phyloP scores from a whole-genome alignment of 2,113 vertebrate species.

The Microtus pennsylvanicus region DNA sequence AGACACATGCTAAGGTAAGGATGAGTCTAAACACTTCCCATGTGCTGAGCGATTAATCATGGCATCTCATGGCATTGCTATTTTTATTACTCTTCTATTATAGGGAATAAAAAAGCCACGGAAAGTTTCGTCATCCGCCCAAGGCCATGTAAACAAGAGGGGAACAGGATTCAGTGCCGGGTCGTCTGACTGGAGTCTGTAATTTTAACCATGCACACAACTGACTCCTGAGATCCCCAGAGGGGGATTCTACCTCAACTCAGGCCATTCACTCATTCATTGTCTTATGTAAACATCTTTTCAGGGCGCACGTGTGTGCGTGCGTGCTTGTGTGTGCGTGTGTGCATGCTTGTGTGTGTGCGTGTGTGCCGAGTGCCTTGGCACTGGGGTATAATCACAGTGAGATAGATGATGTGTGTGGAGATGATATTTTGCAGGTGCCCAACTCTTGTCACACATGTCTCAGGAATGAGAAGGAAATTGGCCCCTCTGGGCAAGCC shows the following conservation, averaged over 20 bases:
- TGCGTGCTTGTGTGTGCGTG: neutral
- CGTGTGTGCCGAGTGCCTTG: neutral
- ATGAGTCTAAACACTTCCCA: neutral
- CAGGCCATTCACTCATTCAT: neutral
- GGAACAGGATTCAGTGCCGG: conserved; percentile 25
- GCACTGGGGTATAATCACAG: neutral
- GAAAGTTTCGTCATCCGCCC: conserved; percentile 45
- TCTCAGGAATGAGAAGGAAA: neutral
- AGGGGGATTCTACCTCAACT: neutral
- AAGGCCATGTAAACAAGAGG: conserved; percentile 4
- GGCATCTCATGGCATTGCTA: neutral
- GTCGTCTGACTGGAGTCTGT: neutral
- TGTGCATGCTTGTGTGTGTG: neutral
- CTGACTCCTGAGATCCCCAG: neutral
- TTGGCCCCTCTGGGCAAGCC: neutral
- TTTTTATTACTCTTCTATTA: conserved; percentile 49
- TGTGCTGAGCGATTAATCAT: conserved; percentile 20
- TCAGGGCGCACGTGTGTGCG: neutral
- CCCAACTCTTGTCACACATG: neutral
- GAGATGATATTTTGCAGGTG: neutral
- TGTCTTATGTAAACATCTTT: conserved; percentile 5
- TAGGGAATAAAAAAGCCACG: conserved; percentile 42
- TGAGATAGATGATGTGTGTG: neutral
- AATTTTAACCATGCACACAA: neutral
- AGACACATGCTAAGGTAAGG: neutral